These are phyloP conservation scores for Garrulus glandarius DNA, from an alignment of 2,797 vertebrate genomes.

Conservation along the genomic window DNA sequence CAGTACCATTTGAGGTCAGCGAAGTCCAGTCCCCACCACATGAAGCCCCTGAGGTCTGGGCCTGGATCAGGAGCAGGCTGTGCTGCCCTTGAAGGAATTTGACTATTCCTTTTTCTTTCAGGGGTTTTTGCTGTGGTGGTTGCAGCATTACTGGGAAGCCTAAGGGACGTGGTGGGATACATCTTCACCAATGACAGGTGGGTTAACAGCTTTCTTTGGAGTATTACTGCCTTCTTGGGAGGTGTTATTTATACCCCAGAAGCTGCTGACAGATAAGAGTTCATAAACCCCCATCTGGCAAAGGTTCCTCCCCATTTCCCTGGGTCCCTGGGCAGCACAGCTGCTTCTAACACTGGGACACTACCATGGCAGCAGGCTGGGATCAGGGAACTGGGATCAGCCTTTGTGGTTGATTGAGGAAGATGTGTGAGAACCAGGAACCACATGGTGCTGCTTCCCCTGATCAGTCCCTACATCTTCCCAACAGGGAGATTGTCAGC, in stretches of 20 bases:
- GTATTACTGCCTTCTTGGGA: background rate
- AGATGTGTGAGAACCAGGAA: background rate
- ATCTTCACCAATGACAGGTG: constrained; percentile 76
- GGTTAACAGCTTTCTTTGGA: background rate
- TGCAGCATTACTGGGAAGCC: constrained; percentile 45
- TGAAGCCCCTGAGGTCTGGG: background rate
- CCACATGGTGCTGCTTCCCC: background rate
- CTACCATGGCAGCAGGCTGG: background rate
- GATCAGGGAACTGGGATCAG: background rate
- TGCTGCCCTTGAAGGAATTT: background rate
- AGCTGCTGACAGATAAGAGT: background rate
- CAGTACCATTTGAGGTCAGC: background rate
- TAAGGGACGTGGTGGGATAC: constrained; percentile 67
- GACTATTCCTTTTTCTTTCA: constrained; percentile 9
- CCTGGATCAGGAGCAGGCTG: background rate
- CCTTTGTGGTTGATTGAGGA: background rate
- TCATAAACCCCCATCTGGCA: background rate
- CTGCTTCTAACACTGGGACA: background rate
- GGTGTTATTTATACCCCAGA: background rate
- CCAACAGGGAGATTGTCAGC: constrained; percentile 59
- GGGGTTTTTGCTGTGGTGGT: constrained; percentile 59
- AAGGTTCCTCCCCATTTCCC: background rate
- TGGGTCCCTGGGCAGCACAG: background rate
- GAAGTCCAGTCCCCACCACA: background rate
- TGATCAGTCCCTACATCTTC: background rate